These are phyloP conservation scores for Apoda limacodes DNA, from an alignment of 2,888 invertebrate species.

Conservation along the genomic window DNA sequence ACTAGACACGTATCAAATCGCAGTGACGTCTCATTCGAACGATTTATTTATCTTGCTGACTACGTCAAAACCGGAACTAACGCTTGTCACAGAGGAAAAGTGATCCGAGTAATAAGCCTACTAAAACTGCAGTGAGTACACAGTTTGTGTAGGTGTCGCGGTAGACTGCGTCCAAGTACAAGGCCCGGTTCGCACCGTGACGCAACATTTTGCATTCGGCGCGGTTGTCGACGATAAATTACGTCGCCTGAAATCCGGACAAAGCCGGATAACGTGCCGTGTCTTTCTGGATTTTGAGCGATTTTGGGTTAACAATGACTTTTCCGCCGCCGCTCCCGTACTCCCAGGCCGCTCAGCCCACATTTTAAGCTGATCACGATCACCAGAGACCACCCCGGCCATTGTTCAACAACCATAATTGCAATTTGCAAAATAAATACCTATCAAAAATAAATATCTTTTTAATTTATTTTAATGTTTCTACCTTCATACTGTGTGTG, in stretches of 20 bases:
- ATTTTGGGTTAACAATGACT: slow-evolving; percentile 61
- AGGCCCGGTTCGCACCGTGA: slow-evolving; percentile 44
- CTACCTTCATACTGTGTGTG: no score
- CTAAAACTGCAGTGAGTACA: slow-evolving; percentile 16
- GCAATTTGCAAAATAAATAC: no score
- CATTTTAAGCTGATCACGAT: slow-evolving; percentile 53
- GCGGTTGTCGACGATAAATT: slow-evolving; percentile 53
- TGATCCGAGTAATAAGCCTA: neutral
- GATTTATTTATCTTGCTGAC: slow-evolving; percentile 48
- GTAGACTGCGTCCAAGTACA: no score
- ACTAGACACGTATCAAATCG: slow-evolving; percentile 57
- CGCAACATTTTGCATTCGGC: slow-evolving; percentile 60
- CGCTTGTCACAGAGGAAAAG: slow-evolving; percentile 25
- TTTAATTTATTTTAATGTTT: no score
- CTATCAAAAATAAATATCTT: no score
- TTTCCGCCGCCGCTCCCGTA: slow-evolving; percentile 48
- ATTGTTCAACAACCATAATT: no score
- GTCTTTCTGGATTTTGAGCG: slow-evolving; percentile 64
- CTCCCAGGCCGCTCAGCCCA: slow-evolving; percentile 25
- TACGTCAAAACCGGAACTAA: slow-evolving; percentile 23
- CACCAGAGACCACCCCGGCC: no score
- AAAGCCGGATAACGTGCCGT: slow-evolving; percentile 65
- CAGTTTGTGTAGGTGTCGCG: no score
- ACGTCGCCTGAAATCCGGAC: slow-evolving; percentile 50
- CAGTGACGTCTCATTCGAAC: slow-evolving; percentile 63